Evolutionary conservation across 2,797 vertebrate species (phyloP), one percentile per base, ranked within the genome.

Genomic region (Chiloscyllium punctatum): DNA sequence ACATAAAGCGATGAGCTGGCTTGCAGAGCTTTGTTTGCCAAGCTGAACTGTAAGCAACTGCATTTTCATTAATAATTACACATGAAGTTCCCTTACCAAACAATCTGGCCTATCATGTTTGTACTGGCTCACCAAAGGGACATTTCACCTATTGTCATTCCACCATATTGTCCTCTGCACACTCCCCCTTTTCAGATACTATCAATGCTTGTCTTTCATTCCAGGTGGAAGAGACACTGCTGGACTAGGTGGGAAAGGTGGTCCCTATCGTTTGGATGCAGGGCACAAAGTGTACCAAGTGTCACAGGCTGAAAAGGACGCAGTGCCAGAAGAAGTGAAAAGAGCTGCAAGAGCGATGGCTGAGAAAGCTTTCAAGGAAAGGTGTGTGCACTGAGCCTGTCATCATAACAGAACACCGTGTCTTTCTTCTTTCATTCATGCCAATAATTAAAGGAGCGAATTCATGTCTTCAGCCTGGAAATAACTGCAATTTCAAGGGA

Each of bases 191-290:
- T 62, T 62, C 9, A 11, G 57, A 62, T 62, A n/a, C 23, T 25
- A 68, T 68, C 57, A 62, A 23, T 92, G 18, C 6, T 62, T 68
- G 62, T 92, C 95, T 94, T 66, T 95, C 74, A 27, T 71, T 95
- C 90, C 96, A 99, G 99, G 99, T 0, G 99, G 99, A 96, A 98
- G 99, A 98, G 99, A 99, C 97, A 99, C 99, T 0, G 99, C 99
- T 3, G 99, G 99, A 0, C 97, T 99, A 2, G 99, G 99, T 6
- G 99, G 99, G 37, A 99, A 98, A 97, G 99, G 99, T 4, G 99
- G 99, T 0, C 99, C 99, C 0, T 99, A 99, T 95, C 98, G 99
- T 0, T 97, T 99, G 96, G 99, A 99, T 4, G 98, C 98, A 0
- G 99, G 99, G 51, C 99, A 99, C 96, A 97, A 96, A 1, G 99